phyloP scores from a whole-genome alignment of 1,140 invertebrate species.

The Atta cephalotes region DNA sequence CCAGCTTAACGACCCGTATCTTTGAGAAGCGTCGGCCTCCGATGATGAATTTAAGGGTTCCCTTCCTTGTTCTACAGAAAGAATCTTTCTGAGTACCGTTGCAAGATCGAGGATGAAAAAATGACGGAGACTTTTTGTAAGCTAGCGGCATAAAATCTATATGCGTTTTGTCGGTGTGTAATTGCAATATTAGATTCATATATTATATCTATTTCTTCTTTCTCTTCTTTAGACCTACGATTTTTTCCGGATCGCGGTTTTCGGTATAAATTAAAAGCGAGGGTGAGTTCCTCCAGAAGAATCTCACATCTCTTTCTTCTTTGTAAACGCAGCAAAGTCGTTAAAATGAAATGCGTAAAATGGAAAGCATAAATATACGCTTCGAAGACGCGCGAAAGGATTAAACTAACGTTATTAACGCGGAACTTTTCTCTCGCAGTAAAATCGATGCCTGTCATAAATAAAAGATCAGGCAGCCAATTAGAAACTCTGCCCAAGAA shows the following conservation, averaged over 20 bases:
- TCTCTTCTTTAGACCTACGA: background rate
- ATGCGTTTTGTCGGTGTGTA: slow-evolving; percentile 10
- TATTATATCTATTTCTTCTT: background rate
- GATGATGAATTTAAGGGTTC: slow-evolving; percentile 73
- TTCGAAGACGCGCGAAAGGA: slow-evolving; percentile 47
- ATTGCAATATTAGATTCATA: slow-evolving; percentile 12
- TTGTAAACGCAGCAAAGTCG: slow-evolving; percentile 7
- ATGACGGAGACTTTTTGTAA: slow-evolving; percentile 18
- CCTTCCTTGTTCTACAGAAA: slow-evolving; percentile 4
- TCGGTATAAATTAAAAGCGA: background rate
- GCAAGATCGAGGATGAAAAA: slow-evolving; percentile 23
- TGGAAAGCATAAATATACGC: slow-evolving; percentile 32
- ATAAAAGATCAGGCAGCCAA: slow-evolving; percentile 81
- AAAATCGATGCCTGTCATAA: slow-evolving; percentile 75
- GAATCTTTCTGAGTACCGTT: slow-evolving; percentile 15
- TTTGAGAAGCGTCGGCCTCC: slow-evolving; percentile 61
- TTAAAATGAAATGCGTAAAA: slow-evolving; percentile 49
- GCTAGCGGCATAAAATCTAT: background rate
- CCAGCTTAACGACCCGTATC: slow-evolving; percentile 76
- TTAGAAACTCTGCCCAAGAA: slow-evolving; percentile 77
- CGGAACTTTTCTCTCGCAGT: slow-evolving; percentile 33
- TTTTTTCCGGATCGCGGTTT: background rate
- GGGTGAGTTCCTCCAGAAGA: background rate
- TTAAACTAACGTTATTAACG: slow-evolving; percentile 73
- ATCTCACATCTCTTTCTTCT: background rate